Evolutionary conservation across 53 echinoderm and acorn worm genomes (phyloP).

Genomic region (Crossaster papposus): DNA sequence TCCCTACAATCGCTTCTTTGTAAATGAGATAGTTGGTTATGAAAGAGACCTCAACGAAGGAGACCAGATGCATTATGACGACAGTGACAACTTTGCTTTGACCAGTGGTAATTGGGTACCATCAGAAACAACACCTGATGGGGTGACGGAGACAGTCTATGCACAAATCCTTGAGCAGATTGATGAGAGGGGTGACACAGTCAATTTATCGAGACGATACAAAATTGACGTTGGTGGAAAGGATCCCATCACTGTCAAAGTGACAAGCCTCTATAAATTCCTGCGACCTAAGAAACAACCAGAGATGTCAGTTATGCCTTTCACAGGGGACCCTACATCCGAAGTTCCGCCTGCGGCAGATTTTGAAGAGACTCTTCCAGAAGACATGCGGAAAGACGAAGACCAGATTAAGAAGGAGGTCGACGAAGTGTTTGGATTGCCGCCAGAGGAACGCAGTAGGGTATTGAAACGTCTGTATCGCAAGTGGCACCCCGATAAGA

Average conservation of each 20-base stretch:
- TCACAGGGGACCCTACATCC: slow-evolving; percentile 10
- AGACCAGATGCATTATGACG: no score
- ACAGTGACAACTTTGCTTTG: not conserved
- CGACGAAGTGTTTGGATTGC: slow-evolving; percentile 48
- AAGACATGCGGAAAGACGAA: slow-evolving; percentile 21
- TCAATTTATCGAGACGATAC: slow-evolving; percentile 22
- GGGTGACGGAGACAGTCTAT: slow-evolving; percentile 43
- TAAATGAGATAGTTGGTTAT: slow-evolving; percentile 73
- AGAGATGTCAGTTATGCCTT: not conserved
- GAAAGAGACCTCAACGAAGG: slow-evolving; percentile 6
- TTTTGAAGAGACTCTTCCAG: slow-evolving; percentile 7
- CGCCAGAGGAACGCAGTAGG: slow-evolving; percentile 60
- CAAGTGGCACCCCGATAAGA: slow-evolving; percentile 84
- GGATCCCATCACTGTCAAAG: slow-evolving; percentile 43
- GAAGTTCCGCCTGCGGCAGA: not conserved
- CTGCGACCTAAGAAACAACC: slow-evolving; percentile 5
- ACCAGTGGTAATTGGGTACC: not conserved
- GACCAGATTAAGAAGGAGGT: slow-evolving; percentile 41
- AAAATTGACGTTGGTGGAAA: slow-evolving; percentile 50
- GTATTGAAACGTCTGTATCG: slow-evolving; percentile 62
- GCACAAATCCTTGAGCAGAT: slow-evolving; percentile 47
- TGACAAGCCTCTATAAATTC: slow-evolving; percentile 51
- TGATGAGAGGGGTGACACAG: not conserved
- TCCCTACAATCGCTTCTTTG: slow-evolving; percentile 63
- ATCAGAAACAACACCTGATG: not conserved